Evolutionary conservation across 1,140 invertebrate genomes (phyloP).

Genomic region (Lepeophtheirus salmonis): DNA sequence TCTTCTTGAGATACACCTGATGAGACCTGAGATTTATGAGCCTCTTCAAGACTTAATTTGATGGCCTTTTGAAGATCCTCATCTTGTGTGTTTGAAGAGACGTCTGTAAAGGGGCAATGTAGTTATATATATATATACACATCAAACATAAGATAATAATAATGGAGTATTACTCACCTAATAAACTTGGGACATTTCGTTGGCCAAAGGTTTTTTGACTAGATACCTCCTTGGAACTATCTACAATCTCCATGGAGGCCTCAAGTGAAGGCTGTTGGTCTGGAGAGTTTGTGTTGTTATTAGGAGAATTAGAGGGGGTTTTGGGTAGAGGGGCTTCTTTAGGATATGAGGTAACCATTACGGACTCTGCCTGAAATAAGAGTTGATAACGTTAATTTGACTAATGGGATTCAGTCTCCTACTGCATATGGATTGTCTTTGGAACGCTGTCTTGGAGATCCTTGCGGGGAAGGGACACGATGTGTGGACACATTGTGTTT

Average conservation of each 20-base stretch:
- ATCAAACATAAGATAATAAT: too few species aligned
- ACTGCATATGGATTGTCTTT: not conserved
- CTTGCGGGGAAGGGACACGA: not conserved
- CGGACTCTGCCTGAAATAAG: too few species aligned
- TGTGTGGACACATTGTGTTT: not conserved
- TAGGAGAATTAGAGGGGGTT: not conserved
- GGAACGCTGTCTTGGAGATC: not conserved
- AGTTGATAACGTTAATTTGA: too few species aligned
- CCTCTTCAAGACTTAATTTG: slow-evolving; percentile 29
- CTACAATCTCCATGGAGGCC: not conserved
- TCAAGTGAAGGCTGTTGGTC: not conserved
- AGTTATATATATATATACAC: not conserved
- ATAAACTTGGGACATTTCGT: too few species aligned
- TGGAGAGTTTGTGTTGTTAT: not conserved
- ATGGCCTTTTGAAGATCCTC: slow-evolving; percentile 31
- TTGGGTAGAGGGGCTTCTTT: not conserved
- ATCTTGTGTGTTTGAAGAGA: slow-evolving; percentile 20
- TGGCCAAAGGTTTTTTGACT: too few species aligned
- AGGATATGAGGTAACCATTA: not conserved
- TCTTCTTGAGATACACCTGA: slow-evolving; percentile 28
- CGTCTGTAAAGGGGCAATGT: not conserved
- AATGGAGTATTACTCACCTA: too few species aligned
- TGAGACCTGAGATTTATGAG: slow-evolving; percentile 24
- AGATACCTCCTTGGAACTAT: not conserved
- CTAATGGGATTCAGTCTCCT: not conserved